phyloP scores from a whole-genome alignment of 2,113 vertebrate genomes.

The Rattus rattus region DNA sequence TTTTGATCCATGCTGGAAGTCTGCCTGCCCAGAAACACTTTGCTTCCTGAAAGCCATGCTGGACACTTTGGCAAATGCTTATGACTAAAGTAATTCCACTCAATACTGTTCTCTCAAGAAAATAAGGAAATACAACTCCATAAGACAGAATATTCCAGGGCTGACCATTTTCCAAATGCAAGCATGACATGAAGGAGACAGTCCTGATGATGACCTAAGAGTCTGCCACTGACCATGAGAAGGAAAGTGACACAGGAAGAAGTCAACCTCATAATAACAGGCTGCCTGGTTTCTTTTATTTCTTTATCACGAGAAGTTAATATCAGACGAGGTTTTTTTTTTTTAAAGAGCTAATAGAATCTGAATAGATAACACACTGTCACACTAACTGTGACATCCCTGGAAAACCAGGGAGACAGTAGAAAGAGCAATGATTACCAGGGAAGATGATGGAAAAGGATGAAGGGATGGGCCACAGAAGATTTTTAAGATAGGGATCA shows the following conservation, averaged over 20 bases:
- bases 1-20: background rate
- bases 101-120: background rate
- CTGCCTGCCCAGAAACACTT: background rate
- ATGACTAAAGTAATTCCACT: background rate
- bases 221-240: background rate
- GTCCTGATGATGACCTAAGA: background rate
- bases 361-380: background rate
- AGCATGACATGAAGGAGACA: background rate
- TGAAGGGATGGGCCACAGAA: background rate
- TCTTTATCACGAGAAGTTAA: background rate
- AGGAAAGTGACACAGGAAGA: background rate
- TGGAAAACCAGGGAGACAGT: background rate
- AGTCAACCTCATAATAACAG: background rate
- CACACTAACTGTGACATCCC: background rate
- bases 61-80: background rate
- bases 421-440: background rate
- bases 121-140: background rate
- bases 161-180: constrained; percentile 5
- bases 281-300: background rate
- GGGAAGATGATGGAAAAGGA: background rate
- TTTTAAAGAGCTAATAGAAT: background rate
- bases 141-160: background rate
- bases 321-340: background rate
- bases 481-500: background rate
- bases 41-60: background rate